phyloP scores from a whole-genome alignment of 2,888 invertebrate genomes.

The Penaeus monodon region DNA sequence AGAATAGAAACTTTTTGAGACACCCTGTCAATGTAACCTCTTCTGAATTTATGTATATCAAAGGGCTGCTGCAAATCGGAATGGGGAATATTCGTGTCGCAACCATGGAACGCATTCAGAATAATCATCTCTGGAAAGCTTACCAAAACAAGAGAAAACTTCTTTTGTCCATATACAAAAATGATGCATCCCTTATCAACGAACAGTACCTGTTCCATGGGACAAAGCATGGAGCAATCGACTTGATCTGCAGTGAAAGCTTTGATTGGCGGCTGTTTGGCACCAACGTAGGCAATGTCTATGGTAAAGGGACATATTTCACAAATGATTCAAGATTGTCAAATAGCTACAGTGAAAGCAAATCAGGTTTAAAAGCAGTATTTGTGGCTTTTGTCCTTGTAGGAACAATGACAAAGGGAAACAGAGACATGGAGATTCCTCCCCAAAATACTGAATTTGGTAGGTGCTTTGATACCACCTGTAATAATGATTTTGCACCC shows the following conservation, averaged over 20 bases:
- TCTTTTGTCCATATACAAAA: constrained; percentile 25
- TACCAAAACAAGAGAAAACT: constrained; percentile 55
- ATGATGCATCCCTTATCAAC: constrained; percentile 28
- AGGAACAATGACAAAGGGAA: constrained; percentile 42
- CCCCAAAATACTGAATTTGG: constrained; percentile 38
- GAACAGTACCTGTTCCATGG: constrained; percentile 63
- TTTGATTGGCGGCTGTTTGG: constrained; percentile 64
- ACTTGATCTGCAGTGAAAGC: constrained; percentile 56
- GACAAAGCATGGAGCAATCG: constrained; percentile 42
- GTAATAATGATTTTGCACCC: constrained; percentile 31
- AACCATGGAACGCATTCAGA: constrained; percentile 46
- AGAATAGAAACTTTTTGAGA: constrained; percentile 6
- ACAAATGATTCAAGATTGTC: constrained; percentile 43
- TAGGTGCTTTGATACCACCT: constrained; percentile 58
- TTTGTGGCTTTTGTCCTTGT: constrained; percentile 53
- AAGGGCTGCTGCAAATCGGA: constrained; percentile 26
- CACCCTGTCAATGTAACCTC: constrained; percentile 1
- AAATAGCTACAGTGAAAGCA: constrained; percentile 29
- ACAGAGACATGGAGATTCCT: constrained; percentile 45
- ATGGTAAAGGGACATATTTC: constrained; percentile 63
- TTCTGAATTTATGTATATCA: constrained; percentile 48
- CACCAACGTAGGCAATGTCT: constrained; percentile 53
- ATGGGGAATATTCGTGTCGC: constrained; percentile 3
- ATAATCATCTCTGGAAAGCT: constrained; percentile 51
- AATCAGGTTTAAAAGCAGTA: constrained; percentile 27